These are phyloP conservation scores for Rhyacichthys aspro DNA, from an alignment of 2,797 vertebrate genomes.

Conservation along the genomic window DNA sequence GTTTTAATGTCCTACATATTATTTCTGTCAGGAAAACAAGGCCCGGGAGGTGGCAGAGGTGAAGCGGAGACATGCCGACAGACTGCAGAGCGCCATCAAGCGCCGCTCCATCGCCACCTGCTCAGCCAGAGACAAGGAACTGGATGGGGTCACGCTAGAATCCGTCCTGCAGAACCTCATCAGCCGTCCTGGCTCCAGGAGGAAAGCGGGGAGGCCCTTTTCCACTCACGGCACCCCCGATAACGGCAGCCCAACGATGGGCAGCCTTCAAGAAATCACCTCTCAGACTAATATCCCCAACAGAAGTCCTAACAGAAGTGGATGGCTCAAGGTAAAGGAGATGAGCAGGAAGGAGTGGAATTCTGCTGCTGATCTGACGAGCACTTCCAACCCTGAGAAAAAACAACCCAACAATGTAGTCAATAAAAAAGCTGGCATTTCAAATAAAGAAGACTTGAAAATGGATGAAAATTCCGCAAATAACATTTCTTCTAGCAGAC, in stretches of 20 bases:
- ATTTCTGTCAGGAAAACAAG: constrained; percentile 75
- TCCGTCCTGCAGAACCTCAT: constrained; percentile 73
- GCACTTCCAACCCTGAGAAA: constrained; percentile 15
- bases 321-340: constrained; percentile 15
- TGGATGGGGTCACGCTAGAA: constrained; percentile 78
- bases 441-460: constrained; percentile 27
- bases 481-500: constrained; percentile 29
- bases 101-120: constrained; percentile 84
- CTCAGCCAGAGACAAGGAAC: constrained; percentile 79
- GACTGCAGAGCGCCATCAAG: constrained; percentile 64
- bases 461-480: background rate
- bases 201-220: constrained; percentile 52
- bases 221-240: constrained; percentile 50
- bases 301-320: constrained; percentile 12
- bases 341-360: constrained; percentile 63
- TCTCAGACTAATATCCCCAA: constrained; percentile 37
- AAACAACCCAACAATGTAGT: background rate
- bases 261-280: constrained; percentile 63
- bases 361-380: constrained; percentile 52
- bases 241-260: constrained; percentile 43
- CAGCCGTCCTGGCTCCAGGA: constrained; percentile 45
- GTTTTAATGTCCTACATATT: too few species aligned
- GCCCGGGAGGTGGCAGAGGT: constrained; percentile 72
- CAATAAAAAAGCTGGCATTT: background rate
- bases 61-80: constrained; percentile 71